Conservation (phyloP, 2,797 vertebrate genomes). For the Melopsittacus undulatus region DNA sequence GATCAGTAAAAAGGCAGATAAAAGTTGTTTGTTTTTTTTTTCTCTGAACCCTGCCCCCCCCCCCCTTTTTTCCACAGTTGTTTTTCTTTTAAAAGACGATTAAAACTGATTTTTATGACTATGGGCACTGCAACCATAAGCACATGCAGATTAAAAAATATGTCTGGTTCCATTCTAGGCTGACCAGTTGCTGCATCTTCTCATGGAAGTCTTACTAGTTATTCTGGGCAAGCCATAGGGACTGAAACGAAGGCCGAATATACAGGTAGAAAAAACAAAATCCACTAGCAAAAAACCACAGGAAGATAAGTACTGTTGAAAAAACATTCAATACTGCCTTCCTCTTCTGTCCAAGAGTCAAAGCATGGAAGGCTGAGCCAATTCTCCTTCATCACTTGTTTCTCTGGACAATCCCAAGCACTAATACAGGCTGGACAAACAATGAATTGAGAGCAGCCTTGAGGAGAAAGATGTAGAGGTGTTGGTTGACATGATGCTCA, state of each 20-base stretch:
- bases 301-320: neutral
- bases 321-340: accelerated
- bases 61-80: neutral
- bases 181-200: neutral
- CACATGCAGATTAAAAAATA: neutral
- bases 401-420: neutral
- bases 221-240: neutral
- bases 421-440: neutral
- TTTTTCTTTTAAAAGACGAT: neutral
- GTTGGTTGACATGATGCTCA: neutral
- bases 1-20: neutral
- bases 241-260: neutral
- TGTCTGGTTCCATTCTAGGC: neutral
- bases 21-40: neutral
- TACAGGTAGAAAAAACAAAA: neutral
- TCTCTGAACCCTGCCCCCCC: neutral
- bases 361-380: neutral
- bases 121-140: neutral
- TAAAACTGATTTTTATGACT: neutral
- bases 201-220: neutral
- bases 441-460: neutral
- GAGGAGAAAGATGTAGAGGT: neutral
- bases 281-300: neutral
- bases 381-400: neutral
- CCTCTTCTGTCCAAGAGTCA: neutral